Evolutionary conservation across 2,888 invertebrate genomes (phyloP), one percentile per base, ranked within the genome.

Genomic region (Sphaerophoria rueppellii): DNA sequence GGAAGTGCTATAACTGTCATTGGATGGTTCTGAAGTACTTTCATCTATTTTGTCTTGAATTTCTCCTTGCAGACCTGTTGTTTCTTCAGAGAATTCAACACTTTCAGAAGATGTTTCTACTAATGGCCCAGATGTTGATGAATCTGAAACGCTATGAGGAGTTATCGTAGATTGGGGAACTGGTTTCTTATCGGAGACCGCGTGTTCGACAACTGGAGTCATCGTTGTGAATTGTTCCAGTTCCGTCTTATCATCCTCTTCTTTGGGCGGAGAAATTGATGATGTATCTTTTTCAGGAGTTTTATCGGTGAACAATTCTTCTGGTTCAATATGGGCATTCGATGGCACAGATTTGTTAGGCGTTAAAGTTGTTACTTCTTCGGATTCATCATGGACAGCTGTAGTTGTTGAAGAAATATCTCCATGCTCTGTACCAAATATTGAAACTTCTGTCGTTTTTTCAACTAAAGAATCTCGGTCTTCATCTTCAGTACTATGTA

Each of bases 21-120:
- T 12, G 6, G 65, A 35, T 9, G 54, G 61, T 35, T 52, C 61
- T 4, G 48, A 61, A 60, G 67, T 54, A 16, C 48, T 12, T 4
- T 69, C 46, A 35, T 78, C 60, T 70, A 83, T 55, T 70, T 75
- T 82, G 83, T 83, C 83, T 58, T 76, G 75, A 57, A 71, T 77
- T 37, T 82, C 82, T 87, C 79, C 72, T 14, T 58, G 81, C 69
- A 86, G 87, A 4, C 74, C 61, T 69, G 82, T 6, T 52, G 40
- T 32, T 81, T 83, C 48, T 12, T 79, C 65, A 0, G 70, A 48
- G 9, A 67, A 72, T 3, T 65, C 73, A 40, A 37, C 67, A 78
- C 82, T 69, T 52, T 67, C 69, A 11, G 67, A 57, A 70, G 86
- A 74, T n/a, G 52, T 73, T 81, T 63, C 63, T 80, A 80, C 58